Base-by-base conservation (phyloP, 2,113 vertebrate species). In the Todiramphus saurophagus region DNA sequence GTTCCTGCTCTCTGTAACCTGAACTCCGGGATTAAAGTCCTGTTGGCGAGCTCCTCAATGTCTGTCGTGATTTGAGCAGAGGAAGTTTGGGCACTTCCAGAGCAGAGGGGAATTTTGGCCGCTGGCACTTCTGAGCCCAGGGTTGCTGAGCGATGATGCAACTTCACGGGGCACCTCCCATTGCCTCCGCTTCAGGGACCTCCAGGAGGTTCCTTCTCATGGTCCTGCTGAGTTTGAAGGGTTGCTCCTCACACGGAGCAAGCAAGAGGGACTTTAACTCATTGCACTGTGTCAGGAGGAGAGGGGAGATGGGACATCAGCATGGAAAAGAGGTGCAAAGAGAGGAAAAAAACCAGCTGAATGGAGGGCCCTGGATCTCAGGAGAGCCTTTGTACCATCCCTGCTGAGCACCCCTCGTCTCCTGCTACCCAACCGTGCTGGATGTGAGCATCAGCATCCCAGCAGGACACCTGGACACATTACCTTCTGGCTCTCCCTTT, bases 201-300 rank as follows among this genome's bases (percentile, higher is more conserved):
- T 30, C 51, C 43, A 37, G 44, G 35, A 73, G 13, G 20, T 62
- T 77, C 72, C 79, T 14, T 1, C 50, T 4, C 4, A 1, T 7
- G 1, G 1, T 31, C 68, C 39, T 2, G 28, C 11, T 3, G 19
- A 9, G 46, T 21, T 56, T 37, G 25, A 15, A 17, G 53, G 30
- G 60, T 46, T n/a, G 63, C 13, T 74, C 73, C 39, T 55, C 1
- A 0, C 1, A 2, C 1, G 2, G 50, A 7, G 2, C 24, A 30
- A 66, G 9, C 16, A 59, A 12, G 30, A 66, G 28, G 35, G 35
- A 31, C 17, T 58, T 64, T 1, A 44, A 5, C 27, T 23, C 50
- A 13, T 6, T 8, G 25, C 69, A 30, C 2, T 4, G 20, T 5
- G 8, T 30, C 73, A 23, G 51, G 59, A 91, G 33, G 46, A 77